Evolutionary conservation across 2,888 invertebrate genomes (phyloP), one percentile per base, ranked within the genome.

Genomic region (Drosophila quasianomalipes): DNA sequence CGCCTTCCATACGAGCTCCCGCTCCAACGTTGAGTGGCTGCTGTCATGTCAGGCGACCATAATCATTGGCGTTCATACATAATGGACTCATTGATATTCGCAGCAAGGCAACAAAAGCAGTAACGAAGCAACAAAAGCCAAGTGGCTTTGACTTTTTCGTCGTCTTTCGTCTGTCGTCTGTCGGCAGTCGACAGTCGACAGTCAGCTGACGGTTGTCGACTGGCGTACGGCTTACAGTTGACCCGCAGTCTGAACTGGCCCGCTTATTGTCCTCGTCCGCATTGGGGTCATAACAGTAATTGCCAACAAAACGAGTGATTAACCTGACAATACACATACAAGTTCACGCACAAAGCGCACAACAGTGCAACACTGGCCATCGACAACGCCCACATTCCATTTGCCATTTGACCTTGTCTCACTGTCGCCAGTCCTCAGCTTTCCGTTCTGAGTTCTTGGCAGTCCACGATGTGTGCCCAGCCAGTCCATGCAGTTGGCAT

Each of bases 221-320:
- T 22, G 58, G 44, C 44, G 28, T 28, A 26, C n/a, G 33, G 31
- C 49, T 54, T 26, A 26, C 51, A 31, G 61, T 37, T 79, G 79
- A 79, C 54, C 74, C 79, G 55, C 59, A 59, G 71, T 30, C 60
- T 51, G 59, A 70, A 65, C 59, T 49, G 74, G 65, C 44, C 69
- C 41, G 41, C 73, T 82, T 88, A 68, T 79, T 84, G 80, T 77
- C 64, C 51, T 61, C 70, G 59, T 63, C 83, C 69, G 49, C 49
- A 53, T 66, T 59, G 65, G 54, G 61, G 71, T 61, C 66, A 81
- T 83, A 86, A 85, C 75, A 70, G 89, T 90, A 90, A 90, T 90
- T 90, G 90, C 76, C 81, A 84, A 84, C 84, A 90, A 91, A 91
- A 88, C 92, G 91, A 91, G 92, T 91, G 92, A 90, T 79, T 79